phyloP scores from a whole-genome alignment of 2,888 invertebrate species.

The Drosophila lutescens region DNA sequence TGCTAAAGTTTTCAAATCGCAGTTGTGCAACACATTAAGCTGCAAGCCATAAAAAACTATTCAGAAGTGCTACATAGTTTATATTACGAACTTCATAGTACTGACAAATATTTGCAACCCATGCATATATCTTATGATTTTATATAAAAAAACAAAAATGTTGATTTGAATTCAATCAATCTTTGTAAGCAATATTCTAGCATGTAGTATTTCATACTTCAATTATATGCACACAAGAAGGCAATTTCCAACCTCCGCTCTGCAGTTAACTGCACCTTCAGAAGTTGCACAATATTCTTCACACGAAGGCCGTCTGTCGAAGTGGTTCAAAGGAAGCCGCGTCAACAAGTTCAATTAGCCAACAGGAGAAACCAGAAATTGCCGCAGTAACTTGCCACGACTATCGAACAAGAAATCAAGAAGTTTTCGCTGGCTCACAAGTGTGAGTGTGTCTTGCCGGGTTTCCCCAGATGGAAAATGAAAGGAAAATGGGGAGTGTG shows the following conservation, averaged over 20 bases:
- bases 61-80: not conserved
- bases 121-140: too few relatives aligned
- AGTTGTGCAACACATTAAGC: constrained; percentile 16
- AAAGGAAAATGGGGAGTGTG: constrained; percentile 34
- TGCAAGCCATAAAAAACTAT: constrained; percentile 8
- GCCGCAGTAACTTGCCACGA: constrained; percentile 49
- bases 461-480: constrained; percentile 8
- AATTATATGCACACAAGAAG: not conserved
- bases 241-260: not conserved
- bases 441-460: constrained; percentile 3
- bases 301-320: constrained; percentile 13
- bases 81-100: too few relatives aligned
- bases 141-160: too few relatives aligned
- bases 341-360: constrained; percentile 65
- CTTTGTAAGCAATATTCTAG: too few relatives aligned
- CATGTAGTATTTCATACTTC: not conserved
- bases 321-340: constrained; percentile 29
- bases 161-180: too few relatives aligned
- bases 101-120: too few relatives aligned
- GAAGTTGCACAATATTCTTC: constrained; percentile 38
- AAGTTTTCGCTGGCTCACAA: constrained; percentile 43
- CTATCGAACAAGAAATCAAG: constrained; percentile 63
- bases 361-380: constrained; percentile 41
- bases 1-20: constrained; percentile 32
- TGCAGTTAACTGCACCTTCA: constrained; percentile 17